phyloP scores from a whole-genome alignment of 2,888 invertebrate species.

The Ophraella communa region DNA sequence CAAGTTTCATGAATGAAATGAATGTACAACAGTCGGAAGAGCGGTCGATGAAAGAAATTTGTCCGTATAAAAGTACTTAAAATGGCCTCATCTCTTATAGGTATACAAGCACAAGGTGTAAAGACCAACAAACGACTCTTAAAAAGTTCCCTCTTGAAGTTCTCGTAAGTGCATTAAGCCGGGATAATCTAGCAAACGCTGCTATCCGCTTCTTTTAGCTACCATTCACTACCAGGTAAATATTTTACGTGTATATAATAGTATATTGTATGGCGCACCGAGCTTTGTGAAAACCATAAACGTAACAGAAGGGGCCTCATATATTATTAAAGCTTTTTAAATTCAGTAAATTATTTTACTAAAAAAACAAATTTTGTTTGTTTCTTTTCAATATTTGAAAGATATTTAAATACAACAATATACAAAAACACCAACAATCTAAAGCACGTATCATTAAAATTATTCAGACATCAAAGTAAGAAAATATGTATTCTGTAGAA shows the following conservation, averaged over 20 bases:
- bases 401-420: too few species aligned
- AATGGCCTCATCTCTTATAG: conserved; percentile 7
- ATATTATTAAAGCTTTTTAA: not conserved
- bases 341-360: not conserved
- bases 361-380: too few species aligned
- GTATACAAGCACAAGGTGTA: conserved; percentile 25
- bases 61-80: conserved; percentile 8
- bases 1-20: conserved; percentile 2
- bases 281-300: not conserved
- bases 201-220: conserved; percentile 20
- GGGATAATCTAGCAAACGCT: conserved; percentile 31
- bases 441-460: too few species aligned
- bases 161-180: conserved; percentile 37
- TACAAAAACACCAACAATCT: too few species aligned
- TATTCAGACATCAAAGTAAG: too few species aligned
- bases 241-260: conserved; percentile 28
- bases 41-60: conserved; percentile 6
- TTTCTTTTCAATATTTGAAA: too few species aligned
- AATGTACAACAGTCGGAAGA: not conserved
- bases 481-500: too few species aligned
- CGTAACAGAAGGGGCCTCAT: not conserved
- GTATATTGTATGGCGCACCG: conserved; percentile 2
- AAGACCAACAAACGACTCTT: conserved; percentile 30
- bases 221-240: conserved; percentile 35
- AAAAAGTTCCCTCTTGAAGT: conserved; percentile 28